Percentiles rank a stretch among this genome's conserved stretches.
These are phyloP conservation scores for Galago senegalensis DNA, from an alignment of 2,797 vertebrate species.

Conservation along the genomic window DNA sequence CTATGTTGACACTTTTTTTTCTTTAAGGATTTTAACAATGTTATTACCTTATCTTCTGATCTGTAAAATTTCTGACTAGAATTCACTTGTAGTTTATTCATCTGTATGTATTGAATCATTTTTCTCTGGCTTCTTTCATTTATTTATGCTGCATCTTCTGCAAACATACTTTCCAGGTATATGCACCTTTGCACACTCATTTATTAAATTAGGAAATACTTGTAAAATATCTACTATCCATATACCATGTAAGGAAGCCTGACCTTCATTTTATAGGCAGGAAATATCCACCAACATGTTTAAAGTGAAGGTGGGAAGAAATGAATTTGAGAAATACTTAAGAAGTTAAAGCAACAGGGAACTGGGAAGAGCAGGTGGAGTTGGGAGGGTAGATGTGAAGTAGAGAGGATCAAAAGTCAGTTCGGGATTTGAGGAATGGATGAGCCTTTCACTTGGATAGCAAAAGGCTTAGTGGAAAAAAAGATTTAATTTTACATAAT, in stretches of 20 bases:
- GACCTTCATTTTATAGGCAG: neutral
- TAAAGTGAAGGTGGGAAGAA: neutral
- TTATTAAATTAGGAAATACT: slow-evolving; percentile 17
- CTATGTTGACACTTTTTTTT: neutral
- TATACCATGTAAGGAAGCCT: neutral
- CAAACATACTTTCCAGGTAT: neutral
- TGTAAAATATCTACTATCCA: neutral
- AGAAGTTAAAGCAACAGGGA: neutral
- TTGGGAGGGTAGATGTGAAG: neutral
- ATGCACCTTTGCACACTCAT: neutral
- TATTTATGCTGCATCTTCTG: neutral
- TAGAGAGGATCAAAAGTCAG: neutral
- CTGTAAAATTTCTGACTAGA: neutral
- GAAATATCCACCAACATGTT: neutral
- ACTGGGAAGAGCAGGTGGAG: neutral
- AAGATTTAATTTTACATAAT: neutral
- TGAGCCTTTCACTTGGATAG: neutral
- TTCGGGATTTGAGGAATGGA: neutral
- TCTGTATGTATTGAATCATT: neutral
- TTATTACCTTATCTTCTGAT: neutral
- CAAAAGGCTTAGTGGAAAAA: neutral
- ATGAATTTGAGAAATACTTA: neutral
- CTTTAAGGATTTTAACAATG: neutral
- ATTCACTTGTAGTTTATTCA: neutral
- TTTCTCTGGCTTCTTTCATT: neutral